A percentile compares a stretch with the other conserved stretches of the same genome.
Conservation (phyloP, 2,888 invertebrate genomes). For the Xanthia icteritia region DNA sequence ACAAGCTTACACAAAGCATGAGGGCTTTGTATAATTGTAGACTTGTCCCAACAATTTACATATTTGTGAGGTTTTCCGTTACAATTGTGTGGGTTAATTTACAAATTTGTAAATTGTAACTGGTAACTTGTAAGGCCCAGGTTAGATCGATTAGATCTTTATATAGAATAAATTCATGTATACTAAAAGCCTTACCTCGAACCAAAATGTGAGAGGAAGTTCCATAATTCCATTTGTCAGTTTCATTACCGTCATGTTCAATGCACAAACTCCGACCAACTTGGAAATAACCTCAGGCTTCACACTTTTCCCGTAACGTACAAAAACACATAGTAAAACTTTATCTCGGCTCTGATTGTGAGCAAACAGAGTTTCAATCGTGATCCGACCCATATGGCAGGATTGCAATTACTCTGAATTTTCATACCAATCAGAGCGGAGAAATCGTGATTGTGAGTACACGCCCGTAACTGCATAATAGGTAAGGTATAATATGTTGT, state of each 20-base stretch:
- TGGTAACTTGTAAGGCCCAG: too few relatives aligned
- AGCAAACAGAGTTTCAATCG: constrained; percentile 42
- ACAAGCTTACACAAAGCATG: too few relatives aligned
- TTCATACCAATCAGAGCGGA: constrained; percentile 60
- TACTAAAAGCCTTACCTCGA: too few relatives aligned
- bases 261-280: neutral
- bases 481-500: neutral
- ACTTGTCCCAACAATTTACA: too few relatives aligned
- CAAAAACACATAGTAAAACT: constrained; percentile 27
- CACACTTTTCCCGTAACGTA: neutral
- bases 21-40: too few relatives aligned
- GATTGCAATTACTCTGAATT: constrained; percentile 54
- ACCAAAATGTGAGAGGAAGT: neutral
- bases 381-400: constrained; percentile 33
- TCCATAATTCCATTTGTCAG: too few relatives aligned
- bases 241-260: neutral
- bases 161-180: neutral
- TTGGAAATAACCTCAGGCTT: neutral
- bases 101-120: too few relatives aligned
- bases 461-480: constrained; percentile 13
- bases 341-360: constrained; percentile 43
- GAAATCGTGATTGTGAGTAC: constrained; percentile 20
- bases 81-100: too few relatives aligned
- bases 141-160: neutral
- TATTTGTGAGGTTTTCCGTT: too few relatives aligned